Conservation (phyloP, 2,888 invertebrate species). For the Hypomecis punctinalis region DNA sequence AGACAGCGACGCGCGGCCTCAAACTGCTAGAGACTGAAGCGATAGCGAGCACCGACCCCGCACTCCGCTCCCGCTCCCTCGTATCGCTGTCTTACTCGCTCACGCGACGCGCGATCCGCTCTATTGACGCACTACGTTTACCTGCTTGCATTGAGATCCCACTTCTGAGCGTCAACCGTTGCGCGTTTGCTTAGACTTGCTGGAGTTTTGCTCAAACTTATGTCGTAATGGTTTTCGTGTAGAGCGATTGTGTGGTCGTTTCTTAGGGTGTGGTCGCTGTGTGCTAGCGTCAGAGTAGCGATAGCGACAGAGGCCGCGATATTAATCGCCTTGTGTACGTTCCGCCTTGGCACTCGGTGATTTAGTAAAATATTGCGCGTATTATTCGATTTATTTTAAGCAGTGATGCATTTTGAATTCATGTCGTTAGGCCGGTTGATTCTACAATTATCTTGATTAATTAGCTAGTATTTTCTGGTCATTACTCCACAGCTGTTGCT, state of each 20-base stretch:
- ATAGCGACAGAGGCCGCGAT: slow-evolving; percentile 59
- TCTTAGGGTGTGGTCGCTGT: slow-evolving; percentile 46
- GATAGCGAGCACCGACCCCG: slow-evolving; percentile 44
- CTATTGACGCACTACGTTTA: slow-evolving; percentile 28
- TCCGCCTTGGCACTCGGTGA: neutral
- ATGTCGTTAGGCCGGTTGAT: no score
- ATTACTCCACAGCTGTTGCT: no score
- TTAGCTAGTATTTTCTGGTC: no score
- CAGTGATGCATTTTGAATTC: neutral
- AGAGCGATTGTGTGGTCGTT: slow-evolving; percentile 17
- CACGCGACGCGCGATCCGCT: slow-evolving; percentile 65
- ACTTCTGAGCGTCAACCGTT: slow-evolving; percentile 21
- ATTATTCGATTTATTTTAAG: slow-evolving; percentile 4
- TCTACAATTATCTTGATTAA: no score
- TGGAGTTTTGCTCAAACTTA: neutral
- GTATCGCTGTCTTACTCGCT: slow-evolving; percentile 69
- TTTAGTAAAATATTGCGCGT: slow-evolving; percentile 1
- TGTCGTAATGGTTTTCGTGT: slow-evolving; percentile 38
- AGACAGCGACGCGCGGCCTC: slow-evolving; percentile 63
- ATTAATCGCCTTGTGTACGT: slow-evolving; percentile 34
- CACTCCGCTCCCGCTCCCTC: slow-evolving; percentile 57
- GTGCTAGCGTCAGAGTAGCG: slow-evolving; percentile 49
- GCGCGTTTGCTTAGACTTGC: slow-evolving; percentile 13
- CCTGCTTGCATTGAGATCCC: slow-evolving; percentile 4
- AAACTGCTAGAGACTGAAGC: slow-evolving; percentile 62